These are phyloP conservation scores for Hedychridium roseum DNA, from an alignment of 2,888 invertebrate species.

Conservation along the genomic window DNA sequence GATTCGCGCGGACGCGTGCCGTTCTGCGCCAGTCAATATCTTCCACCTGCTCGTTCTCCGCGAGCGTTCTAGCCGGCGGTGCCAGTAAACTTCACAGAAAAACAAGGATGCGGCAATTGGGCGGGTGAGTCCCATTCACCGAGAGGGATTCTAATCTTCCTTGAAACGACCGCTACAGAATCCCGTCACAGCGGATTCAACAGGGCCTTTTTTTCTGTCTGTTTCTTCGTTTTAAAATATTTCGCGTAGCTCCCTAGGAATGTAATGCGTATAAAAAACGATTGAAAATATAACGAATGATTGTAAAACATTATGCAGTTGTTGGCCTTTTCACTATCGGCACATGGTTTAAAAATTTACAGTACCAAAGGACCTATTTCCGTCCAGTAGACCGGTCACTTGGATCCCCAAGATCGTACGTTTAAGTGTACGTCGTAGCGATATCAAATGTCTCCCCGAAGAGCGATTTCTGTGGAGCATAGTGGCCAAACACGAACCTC, in stretches of 20 bases:
- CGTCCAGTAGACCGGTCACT: constrained; percentile 12
- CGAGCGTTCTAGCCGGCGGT: too few relatives aligned
- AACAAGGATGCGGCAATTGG: constrained; percentile 23
- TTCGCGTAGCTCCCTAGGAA: too few relatives aligned
- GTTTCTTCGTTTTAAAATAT: too few relatives aligned
- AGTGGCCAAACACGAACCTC: constrained; percentile 10
- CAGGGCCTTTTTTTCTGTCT: too few relatives aligned
- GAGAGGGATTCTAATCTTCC: constrained; percentile 25
- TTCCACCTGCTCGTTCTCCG: constrained; percentile 30
- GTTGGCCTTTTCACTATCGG: too few relatives aligned
- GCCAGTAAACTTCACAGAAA: too few relatives aligned
- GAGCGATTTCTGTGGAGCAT: constrained; percentile 20
- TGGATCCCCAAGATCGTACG: constrained; percentile 10
- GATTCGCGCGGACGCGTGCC: constrained; percentile 45
- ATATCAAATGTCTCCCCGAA: constrained; percentile 26
- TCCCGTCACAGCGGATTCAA: too few relatives aligned
- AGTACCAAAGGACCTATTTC: constrained; percentile 13
- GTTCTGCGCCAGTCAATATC: constrained; percentile 43
- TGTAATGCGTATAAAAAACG: too few relatives aligned
- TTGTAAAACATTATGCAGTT: too few relatives aligned
- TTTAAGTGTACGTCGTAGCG: constrained; percentile 17
- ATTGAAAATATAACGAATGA: too few relatives aligned
- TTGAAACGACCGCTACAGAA: too few relatives aligned
- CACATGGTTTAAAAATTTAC: constrained; percentile 20
- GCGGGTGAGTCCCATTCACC: constrained; percentile 26